A percentile compares a stretch with the other conserved stretches of the same genome.
phyloP scores from a whole-genome alignment of 2,113 vertebrate genomes.

The Nycticebus coucang region DNA sequence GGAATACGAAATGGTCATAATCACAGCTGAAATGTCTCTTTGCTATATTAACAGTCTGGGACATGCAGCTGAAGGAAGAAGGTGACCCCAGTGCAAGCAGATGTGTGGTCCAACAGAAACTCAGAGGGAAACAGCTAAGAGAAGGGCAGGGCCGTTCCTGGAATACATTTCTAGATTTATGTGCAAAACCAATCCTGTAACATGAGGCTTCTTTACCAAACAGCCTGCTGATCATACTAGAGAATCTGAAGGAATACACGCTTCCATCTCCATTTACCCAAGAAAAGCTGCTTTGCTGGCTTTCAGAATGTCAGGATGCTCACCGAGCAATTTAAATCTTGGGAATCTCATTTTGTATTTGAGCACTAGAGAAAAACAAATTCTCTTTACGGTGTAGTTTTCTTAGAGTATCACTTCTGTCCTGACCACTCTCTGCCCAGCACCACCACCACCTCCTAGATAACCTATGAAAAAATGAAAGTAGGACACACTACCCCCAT shows the following conservation, averaged over 20 bases:
- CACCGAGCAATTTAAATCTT: conserved; percentile 54
- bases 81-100: conserved; percentile 57
- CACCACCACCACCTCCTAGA: conserved; percentile 23
- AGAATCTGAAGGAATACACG: conserved; percentile 58
- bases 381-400: conserved; percentile 40
- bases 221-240: conserved; percentile 47
- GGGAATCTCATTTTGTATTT: conserved; percentile 48
- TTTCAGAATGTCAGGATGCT: conserved; percentile 57
- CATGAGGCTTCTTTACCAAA: conserved; percentile 64
- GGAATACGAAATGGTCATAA: conserved; percentile 72
- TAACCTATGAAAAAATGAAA: not conserved
- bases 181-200: conserved; percentile 69
- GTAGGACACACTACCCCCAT: conserved; percentile 47
- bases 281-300: not conserved
- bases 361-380: conserved; percentile 28
- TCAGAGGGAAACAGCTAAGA: conserved; percentile 42
- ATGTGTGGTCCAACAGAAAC: conserved; percentile 59
- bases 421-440: not conserved
- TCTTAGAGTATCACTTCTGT: not conserved
- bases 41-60: conserved; percentile 76
- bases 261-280: conserved; percentile 51
- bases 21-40: conserved; percentile 68
- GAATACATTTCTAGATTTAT: conserved; percentile 68
- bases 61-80: conserved; percentile 60
- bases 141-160: conserved; percentile 47